Evolutionary conservation across 2,797 vertebrate species (phyloP).

Genomic region (Caiman crocodilus): DNA sequence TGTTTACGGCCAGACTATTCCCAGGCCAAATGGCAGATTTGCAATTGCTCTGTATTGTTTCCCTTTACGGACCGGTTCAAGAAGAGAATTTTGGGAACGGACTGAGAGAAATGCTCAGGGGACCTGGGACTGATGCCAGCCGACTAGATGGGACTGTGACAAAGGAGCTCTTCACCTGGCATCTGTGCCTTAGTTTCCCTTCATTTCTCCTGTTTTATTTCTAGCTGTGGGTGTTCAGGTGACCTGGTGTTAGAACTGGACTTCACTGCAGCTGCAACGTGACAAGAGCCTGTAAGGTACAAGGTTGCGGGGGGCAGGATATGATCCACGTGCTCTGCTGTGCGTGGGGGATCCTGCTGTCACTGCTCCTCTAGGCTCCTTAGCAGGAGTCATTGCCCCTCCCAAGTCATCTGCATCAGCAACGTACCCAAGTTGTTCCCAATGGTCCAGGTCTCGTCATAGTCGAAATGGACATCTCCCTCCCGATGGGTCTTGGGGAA

Average conservation of each 20-base stretch:
- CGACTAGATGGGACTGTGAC: background rate
- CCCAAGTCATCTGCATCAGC: background rate
- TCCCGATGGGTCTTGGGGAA: slow-evolving; percentile 93
- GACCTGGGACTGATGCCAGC: background rate
- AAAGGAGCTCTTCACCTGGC: fast-evolving
- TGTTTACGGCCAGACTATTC: slow-evolving; percentile 55
- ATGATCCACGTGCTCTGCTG: background rate
- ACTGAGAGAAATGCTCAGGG: fast-evolving
- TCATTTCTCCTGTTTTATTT: background rate
- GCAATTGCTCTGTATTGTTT: slow-evolving; percentile 31
- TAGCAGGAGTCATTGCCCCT: background rate
- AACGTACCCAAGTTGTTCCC: slow-evolving; percentile 90
- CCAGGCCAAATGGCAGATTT: slow-evolving; percentile 25
- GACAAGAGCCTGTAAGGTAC: background rate
- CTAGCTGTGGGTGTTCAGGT: background rate
- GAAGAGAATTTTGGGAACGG: slow-evolving; percentile 4
- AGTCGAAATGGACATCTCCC: slow-evolving; percentile 96
- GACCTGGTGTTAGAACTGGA: background rate
- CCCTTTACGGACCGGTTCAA: slow-evolving; percentile 67
- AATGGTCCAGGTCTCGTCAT: slow-evolving; percentile 94
- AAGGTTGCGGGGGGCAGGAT: background rate
- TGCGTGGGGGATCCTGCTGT: background rate
- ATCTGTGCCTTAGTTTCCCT: background rate
- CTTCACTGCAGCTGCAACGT: background rate
- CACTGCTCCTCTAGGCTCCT: background rate